Conservation (phyloP, 2,797 vertebrate genomes). For the Vultur gryphus region DNA sequence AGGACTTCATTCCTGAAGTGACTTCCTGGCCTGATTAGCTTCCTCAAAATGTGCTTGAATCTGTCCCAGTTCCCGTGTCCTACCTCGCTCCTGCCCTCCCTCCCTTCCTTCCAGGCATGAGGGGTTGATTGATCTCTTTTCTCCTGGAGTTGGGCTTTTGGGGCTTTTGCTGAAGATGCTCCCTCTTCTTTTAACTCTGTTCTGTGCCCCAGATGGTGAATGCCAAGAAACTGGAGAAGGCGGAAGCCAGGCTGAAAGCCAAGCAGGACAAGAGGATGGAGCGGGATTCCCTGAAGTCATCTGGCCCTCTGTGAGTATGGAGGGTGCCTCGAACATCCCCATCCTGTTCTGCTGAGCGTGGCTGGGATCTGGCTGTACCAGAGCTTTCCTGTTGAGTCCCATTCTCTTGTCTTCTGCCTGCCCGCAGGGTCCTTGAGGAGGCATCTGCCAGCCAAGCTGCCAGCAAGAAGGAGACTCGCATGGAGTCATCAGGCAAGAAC, state of each 20-base stretch:
- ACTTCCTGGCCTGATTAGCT: neutral
- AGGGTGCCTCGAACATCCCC: neutral
- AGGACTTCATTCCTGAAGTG: neutral
- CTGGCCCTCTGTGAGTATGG: constrained; percentile 80
- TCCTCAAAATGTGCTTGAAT: neutral
- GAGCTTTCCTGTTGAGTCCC: neutral
- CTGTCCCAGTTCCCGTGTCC: neutral
- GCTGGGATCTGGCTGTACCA: neutral
- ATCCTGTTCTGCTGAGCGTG: neutral
- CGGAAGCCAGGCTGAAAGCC: constrained; percentile 91
- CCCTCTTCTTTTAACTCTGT: neutral
- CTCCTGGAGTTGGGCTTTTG: neutral
- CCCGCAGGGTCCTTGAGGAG: constrained; percentile 88
- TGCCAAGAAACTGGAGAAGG: constrained; percentile 94
- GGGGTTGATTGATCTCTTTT: neutral
- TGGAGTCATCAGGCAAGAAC: constrained; percentile 93
- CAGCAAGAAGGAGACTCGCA: constrained; percentile 91
- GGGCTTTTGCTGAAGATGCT: neutral
- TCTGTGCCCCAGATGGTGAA: constrained; percentile 82
- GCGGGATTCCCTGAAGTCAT: constrained; percentile 80
- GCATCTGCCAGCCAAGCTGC: constrained; percentile 95
- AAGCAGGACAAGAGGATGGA: constrained; percentile 91
- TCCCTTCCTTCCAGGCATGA: neutral
- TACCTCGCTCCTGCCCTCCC: neutral
- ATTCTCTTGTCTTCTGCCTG: neutral